Evolutionary conservation across 2,113 vertebrate species (phyloP), one percentile per base, ranked within the genome.

Genomic region (Aegotheles bennettii): DNA sequence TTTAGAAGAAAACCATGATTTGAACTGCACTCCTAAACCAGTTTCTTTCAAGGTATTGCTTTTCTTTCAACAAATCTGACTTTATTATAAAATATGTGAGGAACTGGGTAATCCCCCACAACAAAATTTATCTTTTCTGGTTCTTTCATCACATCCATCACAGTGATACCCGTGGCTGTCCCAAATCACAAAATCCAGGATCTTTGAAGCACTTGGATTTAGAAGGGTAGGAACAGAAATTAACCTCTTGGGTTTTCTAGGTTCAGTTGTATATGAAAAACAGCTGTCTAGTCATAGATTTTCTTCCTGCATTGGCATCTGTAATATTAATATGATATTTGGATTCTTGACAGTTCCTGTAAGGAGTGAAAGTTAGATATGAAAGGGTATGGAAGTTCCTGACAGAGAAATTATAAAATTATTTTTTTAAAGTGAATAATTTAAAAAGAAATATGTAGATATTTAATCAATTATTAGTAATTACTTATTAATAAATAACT

Each of bases 371-470:
- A 63, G 11, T n/a, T 69, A 56, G 9, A 23, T 45, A 33, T 28
- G 24, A 79, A 64, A 53, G 5, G 7, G 4, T 28, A 61, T 26
- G 28, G 14, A 59, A 33, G 13, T 16, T 85, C 38, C 23, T 54
- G 42, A n/a, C 6, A 73, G 33, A 51, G 7, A 51, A 59, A n/a
- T 9, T 47, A 29, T 3, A 0, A 1, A 74, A 28, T 13, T 10
- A 25, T 53, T 71, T 63, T n/a, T 5, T 0, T 3, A 11, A 42
- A 78, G 24, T 4, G 0, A 73, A 31, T 24, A n/a, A 31, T 63
- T 87, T 38, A 14, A 42, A 54, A 86, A 63, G 3, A 76, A 73
- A 74, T 68, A 47, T 11, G 26, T 38, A 33, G 69, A n/a, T 36
- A 40, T 61, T n/a, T 38, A 50, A 50, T 79, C 4, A 48, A 2